Base-by-base conservation (phyloP, 2,888 invertebrate genomes). In the Hypomecis punctinalis region DNA sequence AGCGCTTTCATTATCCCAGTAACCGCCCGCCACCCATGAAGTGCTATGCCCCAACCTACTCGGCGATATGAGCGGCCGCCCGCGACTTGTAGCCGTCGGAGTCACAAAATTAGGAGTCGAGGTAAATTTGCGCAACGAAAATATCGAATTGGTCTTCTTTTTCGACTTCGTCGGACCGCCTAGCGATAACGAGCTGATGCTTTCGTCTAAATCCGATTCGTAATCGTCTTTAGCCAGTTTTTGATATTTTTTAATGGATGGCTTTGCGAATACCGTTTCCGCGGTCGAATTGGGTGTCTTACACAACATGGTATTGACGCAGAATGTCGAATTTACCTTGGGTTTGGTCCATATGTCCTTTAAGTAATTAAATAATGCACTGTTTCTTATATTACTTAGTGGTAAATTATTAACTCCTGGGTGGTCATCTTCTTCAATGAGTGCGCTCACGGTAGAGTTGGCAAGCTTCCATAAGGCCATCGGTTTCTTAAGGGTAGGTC, bases 11-110 rank as follows among this genome's bases (percentile, higher is more conserved):
- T 90, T 85, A 43, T 94, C 94, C 95, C 95, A 95, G 79, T 95
- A 96, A 0, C 95, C 95, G 4, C 95, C 95, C 0, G 95, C 95
- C 0, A 95, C 94, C 95, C 95, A 96, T 0, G 95, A 95, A 1
- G 94, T 93, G 33, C 94, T 86, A 52, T 94, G 93, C 9, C 93
- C 93, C 6, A 95, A 79, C 75, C 94, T 94, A 52, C 95, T 94
- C 6, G 95, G 95, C 8, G 94, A 94, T 70, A 95, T 87, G 7
- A 95, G 82, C 7, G 94, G 94, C 61, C 93, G 86, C 8, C 86
- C 76, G 39, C 90, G 88, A 60, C 74, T 80, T 61, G 88, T 72
- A 5, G 88, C 85, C 39, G 83, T 84, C 0, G 89, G 89, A 56
- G 83, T 84, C 36, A 94, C 90, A 46, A 94, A 88, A 72, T 89